phyloP scores from a whole-genome alignment of 2,113 vertebrate genomes.

The Leptodactylus fuscus region DNA sequence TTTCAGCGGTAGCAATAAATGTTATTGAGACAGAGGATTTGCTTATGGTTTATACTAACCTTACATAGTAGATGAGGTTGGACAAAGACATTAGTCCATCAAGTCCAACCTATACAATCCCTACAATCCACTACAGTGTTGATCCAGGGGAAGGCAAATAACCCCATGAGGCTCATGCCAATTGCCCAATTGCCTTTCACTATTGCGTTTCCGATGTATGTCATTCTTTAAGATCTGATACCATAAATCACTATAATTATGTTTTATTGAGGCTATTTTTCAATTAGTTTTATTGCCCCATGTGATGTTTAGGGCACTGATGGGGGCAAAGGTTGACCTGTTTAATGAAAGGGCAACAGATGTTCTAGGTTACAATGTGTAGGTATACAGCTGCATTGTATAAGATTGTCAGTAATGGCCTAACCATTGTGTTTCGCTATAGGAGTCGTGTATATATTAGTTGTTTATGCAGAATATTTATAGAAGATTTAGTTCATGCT shows the following conservation, averaged over 20 bases:
- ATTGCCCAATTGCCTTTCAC: not conserved
- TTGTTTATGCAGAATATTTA: not conserved
- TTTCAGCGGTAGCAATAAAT: not conserved
- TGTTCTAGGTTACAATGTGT: constrained; percentile 35
- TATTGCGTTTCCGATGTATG: not conserved
- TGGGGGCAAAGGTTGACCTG: constrained; percentile 28
- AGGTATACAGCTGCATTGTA: constrained; percentile 34
- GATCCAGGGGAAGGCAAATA: no score
- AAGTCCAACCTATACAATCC: no score
- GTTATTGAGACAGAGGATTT: not conserved
- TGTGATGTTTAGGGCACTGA: constrained; percentile 34
- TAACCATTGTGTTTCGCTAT: not conserved
- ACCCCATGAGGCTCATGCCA: no score
- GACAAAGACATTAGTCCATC: no score
- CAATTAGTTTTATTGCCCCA: constrained; percentile 45
- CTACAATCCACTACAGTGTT: no score
- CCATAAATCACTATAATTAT: constrained; percentile 41
- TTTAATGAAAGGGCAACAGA: constrained; percentile 41
- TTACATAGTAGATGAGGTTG: no score
- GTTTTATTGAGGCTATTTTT: constrained; percentile 52
- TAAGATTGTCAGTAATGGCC: constrained; percentile 5
- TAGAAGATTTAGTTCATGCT: not conserved
- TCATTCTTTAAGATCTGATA: not conserved
- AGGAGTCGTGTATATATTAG: not conserved
- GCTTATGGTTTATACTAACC: not conserved